Evolutionary conservation across 2,797 vertebrate genomes (phyloP).

Genomic region (Gila robusta): DNA sequence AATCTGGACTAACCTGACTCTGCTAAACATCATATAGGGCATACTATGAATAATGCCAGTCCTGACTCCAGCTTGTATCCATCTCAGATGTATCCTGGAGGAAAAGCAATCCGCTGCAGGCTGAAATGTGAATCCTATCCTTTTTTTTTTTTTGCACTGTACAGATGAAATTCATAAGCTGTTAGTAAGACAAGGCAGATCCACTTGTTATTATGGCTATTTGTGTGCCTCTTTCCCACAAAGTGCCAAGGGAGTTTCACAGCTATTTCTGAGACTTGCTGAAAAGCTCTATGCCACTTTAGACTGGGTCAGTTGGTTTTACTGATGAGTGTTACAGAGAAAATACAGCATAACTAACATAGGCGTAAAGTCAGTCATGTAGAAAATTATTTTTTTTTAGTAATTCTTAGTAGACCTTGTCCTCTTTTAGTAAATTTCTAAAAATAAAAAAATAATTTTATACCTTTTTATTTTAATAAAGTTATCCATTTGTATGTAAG

Average conservation of each 20-base stretch:
- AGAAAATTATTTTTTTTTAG: background rate
- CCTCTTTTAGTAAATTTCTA: background rate
- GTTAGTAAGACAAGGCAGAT: slow-evolving; percentile 18
- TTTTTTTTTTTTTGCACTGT: background rate
- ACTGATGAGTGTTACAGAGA: slow-evolving; percentile 5
- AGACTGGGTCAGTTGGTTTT: slow-evolving; percentile 3
- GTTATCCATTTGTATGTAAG: background rate
- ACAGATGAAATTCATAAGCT: slow-evolving; percentile 23
- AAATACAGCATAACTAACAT: background rate
- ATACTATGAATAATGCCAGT: slow-evolving; percentile 35
- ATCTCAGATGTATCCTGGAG: slow-evolving; percentile 53
- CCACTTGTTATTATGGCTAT: slow-evolving; percentile 36
- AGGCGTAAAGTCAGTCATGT: background rate
- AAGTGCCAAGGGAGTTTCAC: background rate
- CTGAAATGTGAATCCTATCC: slow-evolving; percentile 38
- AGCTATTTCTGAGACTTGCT: slow-evolving; percentile 26
- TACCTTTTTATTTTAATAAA: background rate
- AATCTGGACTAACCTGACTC: slow-evolving; percentile 37
- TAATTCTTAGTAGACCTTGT: background rate
- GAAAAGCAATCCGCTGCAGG: slow-evolving; percentile 52
- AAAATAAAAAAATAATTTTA: background rate
- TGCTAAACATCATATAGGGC: slow-evolving; percentile 32
- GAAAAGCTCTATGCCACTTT: slow-evolving; percentile 35
- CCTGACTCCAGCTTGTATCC: slow-evolving; percentile 43
- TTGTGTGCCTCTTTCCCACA: background rate